Evolutionary conservation across 1,140 invertebrate genomes (phyloP).

Genomic region (Antheraea mylitta): DNA sequence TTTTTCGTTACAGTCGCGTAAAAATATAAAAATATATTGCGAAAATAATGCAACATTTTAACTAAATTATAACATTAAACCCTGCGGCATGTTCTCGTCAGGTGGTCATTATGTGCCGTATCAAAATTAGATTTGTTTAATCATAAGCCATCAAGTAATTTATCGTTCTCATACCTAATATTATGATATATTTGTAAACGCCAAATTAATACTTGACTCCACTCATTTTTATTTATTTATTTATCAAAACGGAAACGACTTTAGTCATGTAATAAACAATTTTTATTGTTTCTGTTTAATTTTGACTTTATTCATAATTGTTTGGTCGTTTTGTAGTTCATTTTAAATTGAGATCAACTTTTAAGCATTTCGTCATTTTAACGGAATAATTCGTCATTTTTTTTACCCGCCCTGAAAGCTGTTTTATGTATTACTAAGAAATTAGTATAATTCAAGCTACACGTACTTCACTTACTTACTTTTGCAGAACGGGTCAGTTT

Average conservation of each 20-base stretch:
- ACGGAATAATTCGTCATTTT: too few species aligned
- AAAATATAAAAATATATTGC: neutral
- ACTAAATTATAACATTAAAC: neutral
- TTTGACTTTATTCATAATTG: too few species aligned
- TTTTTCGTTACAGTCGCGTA: neutral
- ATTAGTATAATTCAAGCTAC: too few species aligned
- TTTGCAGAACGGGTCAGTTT: too few species aligned
- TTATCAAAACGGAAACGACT: neutral
- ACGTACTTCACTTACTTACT: too few species aligned
- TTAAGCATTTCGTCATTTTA: too few species aligned
- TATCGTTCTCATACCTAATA: constrained; percentile 22
- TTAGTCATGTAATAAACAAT: neutral
- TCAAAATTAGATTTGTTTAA: constrained; percentile 20
- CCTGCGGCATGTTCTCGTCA: constrained; percentile 16
- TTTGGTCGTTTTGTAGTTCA: too few species aligned
- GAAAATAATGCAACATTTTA: constrained; percentile 15
- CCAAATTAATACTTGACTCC: neutral
- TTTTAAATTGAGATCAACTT: too few species aligned
- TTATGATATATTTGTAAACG: constrained; percentile 16
- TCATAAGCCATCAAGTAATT: constrained; percentile 21
- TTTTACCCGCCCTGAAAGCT: too few species aligned
- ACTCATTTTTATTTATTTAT: constrained; percentile 2
- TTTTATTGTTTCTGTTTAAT: neutral
- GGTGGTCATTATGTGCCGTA: constrained; percentile 13
- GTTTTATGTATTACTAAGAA: too few species aligned